Base-by-base conservation (phyloP, 1,140 invertebrate genomes). In the Cotesia typhae region DNA sequence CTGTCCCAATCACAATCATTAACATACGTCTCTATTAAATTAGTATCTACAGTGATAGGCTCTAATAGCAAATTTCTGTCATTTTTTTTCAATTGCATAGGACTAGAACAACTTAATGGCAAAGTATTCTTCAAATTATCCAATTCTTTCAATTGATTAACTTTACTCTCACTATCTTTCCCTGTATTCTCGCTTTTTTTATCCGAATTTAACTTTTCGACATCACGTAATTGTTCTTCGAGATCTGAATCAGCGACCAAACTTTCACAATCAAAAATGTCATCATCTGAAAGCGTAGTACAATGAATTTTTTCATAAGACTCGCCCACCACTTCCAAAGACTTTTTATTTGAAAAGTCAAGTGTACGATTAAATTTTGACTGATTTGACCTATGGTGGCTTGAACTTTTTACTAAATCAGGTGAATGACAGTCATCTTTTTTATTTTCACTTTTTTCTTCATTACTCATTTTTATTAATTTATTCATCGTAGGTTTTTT, bases 211-310 rank as follows among this genome's bases (percentile, higher is more conserved):
- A 10, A 68, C 64, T 74, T 73, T 51, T 78, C 74, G 0, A 61
- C 67, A 7, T 53, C 38, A 6, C 73, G 70, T 10, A 77, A 51
- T 70, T 72, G 47, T n/a, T 67, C n/a, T 47, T 71, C 65, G 14
- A 73, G 70, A 35, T 63, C 72, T 37, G 66, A 74, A 65, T 74
- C 67, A 35, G 66, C 67, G 28, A 72, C 20, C 36, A 76, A 67
- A 65, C 72, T 73, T 10, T 76, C 60, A 63, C 51, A 71, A 9
- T 73, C 79, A 64, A 83, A 81, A 63, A 83, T 73, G 52, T 83
- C 81, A 6, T 78, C 77, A 36, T 81, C 79, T 0, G 78, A 80
- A 75, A 78, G 77, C 3, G 35, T 6, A 60, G 7, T 28, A n/a
- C 36, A 52, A 4, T 67, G 14, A n/a, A 55, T 28, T 2, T 67